phyloP scores from a whole-genome alignment of 2,797 vertebrate species.

The Aldrovandia affinis region DNA sequence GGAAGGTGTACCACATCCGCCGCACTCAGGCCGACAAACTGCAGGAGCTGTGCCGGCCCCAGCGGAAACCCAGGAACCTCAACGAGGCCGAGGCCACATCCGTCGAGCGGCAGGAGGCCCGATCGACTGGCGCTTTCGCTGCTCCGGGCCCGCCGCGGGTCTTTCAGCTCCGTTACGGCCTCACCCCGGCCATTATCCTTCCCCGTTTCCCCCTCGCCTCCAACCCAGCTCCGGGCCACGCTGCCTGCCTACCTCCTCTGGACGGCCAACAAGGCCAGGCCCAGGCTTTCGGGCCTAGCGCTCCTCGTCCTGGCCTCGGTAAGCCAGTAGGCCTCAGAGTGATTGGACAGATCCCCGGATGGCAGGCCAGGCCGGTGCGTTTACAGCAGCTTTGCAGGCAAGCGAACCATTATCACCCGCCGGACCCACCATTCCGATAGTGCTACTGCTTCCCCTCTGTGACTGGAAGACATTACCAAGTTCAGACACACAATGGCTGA shows the following conservation, averaged over 20 bases:
- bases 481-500: conserved; percentile 8
- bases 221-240: conserved; percentile 47
- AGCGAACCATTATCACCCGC: conserved; percentile 66
- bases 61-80: conserved; percentile 51
- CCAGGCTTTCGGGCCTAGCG: conserved; percentile 61
- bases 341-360: conserved; percentile 79
- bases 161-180: conserved; percentile 80
- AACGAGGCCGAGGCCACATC: conserved; percentile 50
- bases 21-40: conserved; percentile 77
- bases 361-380: conserved; percentile 72
- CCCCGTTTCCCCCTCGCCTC: conserved; percentile 68
- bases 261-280: conserved; percentile 63
- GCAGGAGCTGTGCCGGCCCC: conserved; percentile 64
- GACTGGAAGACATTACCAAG: conserved; percentile 36
- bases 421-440: conserved; percentile 77
- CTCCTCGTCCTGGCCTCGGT: conserved; percentile 62
- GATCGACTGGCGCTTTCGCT: conserved; percentile 67
- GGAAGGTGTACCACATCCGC: conserved; percentile 75
- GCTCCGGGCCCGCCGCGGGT: conserved; percentile 72
- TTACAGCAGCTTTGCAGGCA: conserved; percentile 79
- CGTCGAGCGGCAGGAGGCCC: conserved; percentile 57
- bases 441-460: conserved; percentile 20
- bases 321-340: conserved; percentile 75
- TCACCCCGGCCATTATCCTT: conserved; percentile 79
- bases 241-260: conserved; percentile 51